These are phyloP conservation scores for Tipula helvola DNA, from an alignment of 2,888 invertebrate species.

Conservation along the genomic window DNA sequence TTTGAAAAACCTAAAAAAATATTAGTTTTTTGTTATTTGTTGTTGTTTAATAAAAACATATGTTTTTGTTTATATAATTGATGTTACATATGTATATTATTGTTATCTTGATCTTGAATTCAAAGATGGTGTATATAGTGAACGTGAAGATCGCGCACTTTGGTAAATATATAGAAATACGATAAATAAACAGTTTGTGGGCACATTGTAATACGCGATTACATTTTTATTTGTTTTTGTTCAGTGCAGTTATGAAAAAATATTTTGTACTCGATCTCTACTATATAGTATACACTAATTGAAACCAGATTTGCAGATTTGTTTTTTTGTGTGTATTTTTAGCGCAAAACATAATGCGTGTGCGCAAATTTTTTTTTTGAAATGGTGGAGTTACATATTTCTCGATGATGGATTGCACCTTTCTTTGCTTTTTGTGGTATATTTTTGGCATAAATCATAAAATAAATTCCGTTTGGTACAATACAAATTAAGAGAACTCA, in stretches of 20 bases:
- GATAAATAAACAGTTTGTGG: not conserved
- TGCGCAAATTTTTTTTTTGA: not conserved
- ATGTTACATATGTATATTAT: not conserved
- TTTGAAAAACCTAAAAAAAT: not conserved
- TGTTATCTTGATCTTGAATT: not conserved
- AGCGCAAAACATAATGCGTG: not conserved
- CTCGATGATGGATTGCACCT: not conserved
- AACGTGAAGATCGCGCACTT: not conserved
- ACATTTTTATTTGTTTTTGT: not conserved
- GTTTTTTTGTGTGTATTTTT: not conserved
- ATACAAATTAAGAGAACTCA: not conserved
- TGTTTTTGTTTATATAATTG: not conserved
- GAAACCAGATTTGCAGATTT: not conserved
- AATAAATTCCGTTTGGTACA: not conserved
- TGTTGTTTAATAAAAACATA: not conserved
- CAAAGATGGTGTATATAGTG: not conserved
- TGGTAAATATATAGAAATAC: not conserved
- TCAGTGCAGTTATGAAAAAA: not conserved
- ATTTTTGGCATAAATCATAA: not conserved
- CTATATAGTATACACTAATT: not conserved
- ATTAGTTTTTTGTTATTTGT: not conserved
- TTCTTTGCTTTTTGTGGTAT: not conserved
- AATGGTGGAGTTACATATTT: not conserved
- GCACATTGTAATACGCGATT: not conserved
- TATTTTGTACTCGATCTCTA: not conserved